These are phyloP conservation scores for Pipistrellus pygmaeus DNA, from an alignment of 2,797 vertebrate species.

Conservation along the genomic window DNA sequence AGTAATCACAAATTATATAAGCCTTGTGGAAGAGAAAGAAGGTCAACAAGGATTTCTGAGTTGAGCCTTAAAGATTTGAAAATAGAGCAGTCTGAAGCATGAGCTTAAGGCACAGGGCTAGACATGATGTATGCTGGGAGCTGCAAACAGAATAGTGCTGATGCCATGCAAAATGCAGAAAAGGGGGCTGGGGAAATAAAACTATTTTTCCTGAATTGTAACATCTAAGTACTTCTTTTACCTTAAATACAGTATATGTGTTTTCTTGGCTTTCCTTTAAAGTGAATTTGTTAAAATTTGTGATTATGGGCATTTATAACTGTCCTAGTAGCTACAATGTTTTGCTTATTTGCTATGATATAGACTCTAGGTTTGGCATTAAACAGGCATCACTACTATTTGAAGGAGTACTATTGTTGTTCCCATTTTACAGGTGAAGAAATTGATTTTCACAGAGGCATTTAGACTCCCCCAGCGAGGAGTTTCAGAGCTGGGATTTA, in stretches of 20 bases:
- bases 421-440: conserved; percentile 58
- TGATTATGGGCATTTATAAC: neutral
- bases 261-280: conserved; percentile 23
- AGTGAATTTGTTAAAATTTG: conserved; percentile 55
- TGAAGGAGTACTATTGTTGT: neutral
- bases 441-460: conserved; percentile 23
- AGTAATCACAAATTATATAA: conserved; percentile 50
- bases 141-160: neutral
- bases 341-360: neutral
- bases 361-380: conserved; percentile 3
- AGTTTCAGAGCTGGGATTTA: conserved; percentile 52
- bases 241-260: neutral
- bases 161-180: conserved; percentile 18
- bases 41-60: neutral
- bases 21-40: conserved; percentile 49
- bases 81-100: neutral
- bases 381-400: neutral
- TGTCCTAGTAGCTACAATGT: neutral
- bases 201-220: conserved; percentile 50
- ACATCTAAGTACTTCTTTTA: conserved; percentile 23
- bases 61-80: conserved; percentile 35
- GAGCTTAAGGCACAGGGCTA: neutral
- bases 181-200: conserved; percentile 16
- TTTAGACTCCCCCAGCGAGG: neutral
- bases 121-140: conserved; percentile 11